Evolutionary conservation across 2,797 vertebrate species (phyloP).

Genomic region (Sebastes reedi): DNA sequence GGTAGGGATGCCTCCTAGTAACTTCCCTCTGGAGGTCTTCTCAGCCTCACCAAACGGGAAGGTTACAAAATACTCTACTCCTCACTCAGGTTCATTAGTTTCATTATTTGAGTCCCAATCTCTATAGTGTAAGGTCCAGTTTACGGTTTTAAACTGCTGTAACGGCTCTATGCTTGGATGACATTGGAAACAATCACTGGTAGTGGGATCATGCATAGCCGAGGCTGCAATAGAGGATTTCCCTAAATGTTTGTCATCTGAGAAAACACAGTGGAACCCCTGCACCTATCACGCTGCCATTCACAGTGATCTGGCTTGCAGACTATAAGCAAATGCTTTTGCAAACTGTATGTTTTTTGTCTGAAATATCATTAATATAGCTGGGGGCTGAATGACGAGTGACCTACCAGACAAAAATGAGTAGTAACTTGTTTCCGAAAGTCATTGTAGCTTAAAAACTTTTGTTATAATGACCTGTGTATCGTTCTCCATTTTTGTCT

Average conservation of each 20-base stretch:
- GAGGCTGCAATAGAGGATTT: not conserved
- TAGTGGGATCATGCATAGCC: not conserved
- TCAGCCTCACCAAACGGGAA: not conserved
- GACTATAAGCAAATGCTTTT: not conserved
- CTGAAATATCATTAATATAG: not conserved
- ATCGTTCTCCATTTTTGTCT: not conserved
- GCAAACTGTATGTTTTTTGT: not conserved
- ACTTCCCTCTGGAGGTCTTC: not conserved
- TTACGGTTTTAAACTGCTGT: not conserved
- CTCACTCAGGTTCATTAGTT: not conserved
- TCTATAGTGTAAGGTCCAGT: not conserved
- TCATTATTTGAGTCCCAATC: not conserved
- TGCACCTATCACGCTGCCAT: not conserved
- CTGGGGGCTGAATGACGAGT: not conserved
- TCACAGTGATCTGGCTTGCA: not conserved
- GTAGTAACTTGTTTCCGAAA: not conserved
- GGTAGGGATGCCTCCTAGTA: not conserved
- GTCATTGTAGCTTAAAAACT: not conserved
- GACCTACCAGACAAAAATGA: not conserved
- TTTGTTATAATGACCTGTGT: not conserved
- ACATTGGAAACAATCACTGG: not conserved
- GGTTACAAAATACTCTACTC: not conserved
- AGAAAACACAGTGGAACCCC: not conserved
- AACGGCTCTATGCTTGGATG: not conserved
- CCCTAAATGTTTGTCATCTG: not conserved